A percentile compares a stretch with the other conserved stretches of the same genome.
phyloP scores from a whole-genome alignment of 2,113 vertebrate genomes.

The Cercocebus atys region DNA sequence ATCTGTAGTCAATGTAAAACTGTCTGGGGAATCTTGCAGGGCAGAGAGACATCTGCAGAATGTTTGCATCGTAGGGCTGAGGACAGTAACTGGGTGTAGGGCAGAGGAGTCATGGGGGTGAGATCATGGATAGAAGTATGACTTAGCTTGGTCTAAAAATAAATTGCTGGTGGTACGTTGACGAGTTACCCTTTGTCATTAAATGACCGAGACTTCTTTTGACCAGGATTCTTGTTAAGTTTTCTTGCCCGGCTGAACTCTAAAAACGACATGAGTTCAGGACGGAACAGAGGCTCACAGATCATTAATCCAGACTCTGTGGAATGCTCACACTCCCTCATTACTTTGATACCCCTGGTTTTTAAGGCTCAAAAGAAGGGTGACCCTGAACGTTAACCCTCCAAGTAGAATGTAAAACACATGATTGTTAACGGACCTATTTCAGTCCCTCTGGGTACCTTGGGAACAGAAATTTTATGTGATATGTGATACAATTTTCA shows the following conservation, averaged over 20 bases:
- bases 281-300: neutral
- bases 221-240: neutral
- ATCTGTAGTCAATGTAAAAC: no score
- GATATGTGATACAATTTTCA: neutral
- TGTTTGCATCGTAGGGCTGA: neutral
- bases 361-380: conserved; percentile 28
- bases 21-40: neutral
- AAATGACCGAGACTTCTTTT: conserved; percentile 9
- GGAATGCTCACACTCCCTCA: neutral
- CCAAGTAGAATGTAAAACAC: neutral
- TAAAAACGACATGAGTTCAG: neutral
- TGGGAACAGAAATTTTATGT: conserved; percentile 24
- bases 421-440: neutral
- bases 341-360: neutral
- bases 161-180: neutral
- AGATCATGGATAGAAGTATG: neutral
- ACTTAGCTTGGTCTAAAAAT: neutral
- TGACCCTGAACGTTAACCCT: conserved; percentile 27
- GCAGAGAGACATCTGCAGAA: neutral
- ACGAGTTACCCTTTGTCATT: neutral
- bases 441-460: neutral
- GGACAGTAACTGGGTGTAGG: neutral
- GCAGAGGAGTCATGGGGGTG: neutral
- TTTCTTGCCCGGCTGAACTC: neutral
- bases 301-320: neutral